These are phyloP conservation scores for Nansenia antarctica DNA, from an alignment of 2,113 vertebrate species.

Conservation along the genomic window DNA sequence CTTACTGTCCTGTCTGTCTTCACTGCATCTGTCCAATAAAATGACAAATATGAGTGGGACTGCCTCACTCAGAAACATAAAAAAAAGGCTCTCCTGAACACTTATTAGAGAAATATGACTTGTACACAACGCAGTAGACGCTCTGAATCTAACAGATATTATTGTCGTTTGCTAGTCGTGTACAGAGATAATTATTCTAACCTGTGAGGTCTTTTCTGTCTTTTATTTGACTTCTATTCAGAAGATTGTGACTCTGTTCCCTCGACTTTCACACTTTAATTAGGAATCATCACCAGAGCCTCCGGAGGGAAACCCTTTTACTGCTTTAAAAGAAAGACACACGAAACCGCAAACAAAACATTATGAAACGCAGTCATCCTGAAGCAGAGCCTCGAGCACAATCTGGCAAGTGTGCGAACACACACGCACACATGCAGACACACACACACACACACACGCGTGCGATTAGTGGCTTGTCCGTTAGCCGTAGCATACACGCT, in stretches of 20 bases:
- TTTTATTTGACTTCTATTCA: not conserved
- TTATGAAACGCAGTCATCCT: conserved; percentile 36
- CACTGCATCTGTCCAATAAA: too few species aligned
- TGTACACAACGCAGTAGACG: too few species aligned
- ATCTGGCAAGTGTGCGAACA: not conserved
- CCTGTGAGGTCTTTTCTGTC: not conserved
- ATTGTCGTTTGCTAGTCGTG: too few species aligned
- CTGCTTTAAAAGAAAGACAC: too few species aligned
- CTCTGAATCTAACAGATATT: too few species aligned
- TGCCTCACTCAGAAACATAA: too few species aligned
- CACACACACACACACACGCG: not conserved
- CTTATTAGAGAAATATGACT: too few species aligned
- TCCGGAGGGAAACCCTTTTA: conserved; percentile 31
- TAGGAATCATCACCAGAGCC: conserved; percentile 28
- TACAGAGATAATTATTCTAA: conserved; percentile 17
- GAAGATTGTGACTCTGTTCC: not conserved
- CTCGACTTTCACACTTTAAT: conserved; percentile 45
- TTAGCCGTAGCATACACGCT: not conserved
- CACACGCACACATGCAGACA: not conserved
- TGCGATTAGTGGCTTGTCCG: not conserved
- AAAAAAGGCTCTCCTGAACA: too few species aligned
- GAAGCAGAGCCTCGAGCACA: not conserved
- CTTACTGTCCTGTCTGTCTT: too few species aligned
- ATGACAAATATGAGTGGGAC: too few species aligned
- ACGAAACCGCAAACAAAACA: conserved; percentile 31